phyloP scores from a whole-genome alignment of 1,140 invertebrate genomes.

The Aphelinus atriplicis region DNA sequence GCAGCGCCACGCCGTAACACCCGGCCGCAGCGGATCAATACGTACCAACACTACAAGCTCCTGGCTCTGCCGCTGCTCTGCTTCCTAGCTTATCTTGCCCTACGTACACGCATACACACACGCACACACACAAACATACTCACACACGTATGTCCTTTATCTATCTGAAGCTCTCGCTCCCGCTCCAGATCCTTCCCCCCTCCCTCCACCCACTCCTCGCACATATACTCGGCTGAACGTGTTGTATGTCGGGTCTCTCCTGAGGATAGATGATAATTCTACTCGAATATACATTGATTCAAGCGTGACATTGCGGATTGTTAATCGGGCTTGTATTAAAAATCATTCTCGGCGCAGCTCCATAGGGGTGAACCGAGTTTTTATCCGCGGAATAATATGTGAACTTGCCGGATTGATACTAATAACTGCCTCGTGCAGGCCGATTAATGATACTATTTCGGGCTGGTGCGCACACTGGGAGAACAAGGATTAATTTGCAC shows the following conservation, averaged over 20 bases:
- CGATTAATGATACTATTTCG: too few relatives aligned
- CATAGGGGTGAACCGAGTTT: too few relatives aligned
- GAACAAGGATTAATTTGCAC: too few relatives aligned
- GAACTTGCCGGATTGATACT: too few relatives aligned
- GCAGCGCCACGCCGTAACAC: conserved; percentile 57
- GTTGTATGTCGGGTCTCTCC: background rate
- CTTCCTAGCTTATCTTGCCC: conserved; percentile 12
- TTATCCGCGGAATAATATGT: too few relatives aligned
- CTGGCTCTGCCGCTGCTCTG: background rate
- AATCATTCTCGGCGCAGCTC: background rate
- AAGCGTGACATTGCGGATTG: conserved; percentile 14
- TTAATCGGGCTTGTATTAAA: conserved; percentile 1
- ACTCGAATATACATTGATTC: conserved; percentile 13
- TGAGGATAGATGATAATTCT: conserved; percentile 15
- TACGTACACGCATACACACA: background rate
- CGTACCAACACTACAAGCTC: conserved; percentile 49
- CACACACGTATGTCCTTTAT: too few relatives aligned
- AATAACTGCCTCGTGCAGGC: too few relatives aligned
- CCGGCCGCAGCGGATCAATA: conserved; percentile 61
- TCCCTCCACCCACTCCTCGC: background rate
- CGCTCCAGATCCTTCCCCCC: too few relatives aligned
- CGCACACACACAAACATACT: too few relatives aligned
- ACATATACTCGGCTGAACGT: background rate
- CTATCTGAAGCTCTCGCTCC: too few relatives aligned
- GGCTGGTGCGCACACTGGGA: too few relatives aligned